Conservation (phyloP, 2,113 vertebrate genomes). For the Leptodactylus fuscus region DNA sequence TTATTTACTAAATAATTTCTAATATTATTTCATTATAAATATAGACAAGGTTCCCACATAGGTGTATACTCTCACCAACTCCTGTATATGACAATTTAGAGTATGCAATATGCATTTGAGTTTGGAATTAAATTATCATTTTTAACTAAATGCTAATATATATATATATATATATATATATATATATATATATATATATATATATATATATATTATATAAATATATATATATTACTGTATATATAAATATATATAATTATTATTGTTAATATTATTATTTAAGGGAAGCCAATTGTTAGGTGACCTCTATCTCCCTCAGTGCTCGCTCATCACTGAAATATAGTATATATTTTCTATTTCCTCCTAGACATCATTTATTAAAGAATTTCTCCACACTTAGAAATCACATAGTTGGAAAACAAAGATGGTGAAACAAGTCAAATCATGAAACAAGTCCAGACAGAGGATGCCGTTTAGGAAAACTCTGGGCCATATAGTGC, state of each 20-base stretch:
- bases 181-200: not conserved
- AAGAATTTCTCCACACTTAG: slow-evolving; percentile 14
- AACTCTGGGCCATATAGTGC: slow-evolving; percentile 74
- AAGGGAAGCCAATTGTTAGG: not conserved
- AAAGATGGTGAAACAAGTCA: slow-evolving; percentile 17
- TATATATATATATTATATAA: not conserved
- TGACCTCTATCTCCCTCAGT: slow-evolving; percentile 52
- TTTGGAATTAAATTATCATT: no score
- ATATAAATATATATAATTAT: not conserved
- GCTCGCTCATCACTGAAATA: slow-evolving; percentile 59
- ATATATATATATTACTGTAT: no score
- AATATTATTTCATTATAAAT: no score
- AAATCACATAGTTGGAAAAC: slow-evolving; percentile 21
- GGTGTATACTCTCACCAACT: no score
- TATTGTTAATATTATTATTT: no score
- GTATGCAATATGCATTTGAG: no score
- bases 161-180: not conserved
- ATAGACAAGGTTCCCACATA: no score
- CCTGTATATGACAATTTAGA: no score
- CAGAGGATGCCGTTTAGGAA: slow-evolving; percentile 73
- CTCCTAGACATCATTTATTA: slow-evolving; percentile 57
- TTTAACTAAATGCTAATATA: no score
- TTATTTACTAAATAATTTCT: no score
- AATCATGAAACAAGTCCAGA: slow-evolving; percentile 67
- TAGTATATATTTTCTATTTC: slow-evolving; percentile 58